phyloP scores from a whole-genome alignment of 2,113 vertebrate genomes.

The Gymnorhina tibicen region DNA sequence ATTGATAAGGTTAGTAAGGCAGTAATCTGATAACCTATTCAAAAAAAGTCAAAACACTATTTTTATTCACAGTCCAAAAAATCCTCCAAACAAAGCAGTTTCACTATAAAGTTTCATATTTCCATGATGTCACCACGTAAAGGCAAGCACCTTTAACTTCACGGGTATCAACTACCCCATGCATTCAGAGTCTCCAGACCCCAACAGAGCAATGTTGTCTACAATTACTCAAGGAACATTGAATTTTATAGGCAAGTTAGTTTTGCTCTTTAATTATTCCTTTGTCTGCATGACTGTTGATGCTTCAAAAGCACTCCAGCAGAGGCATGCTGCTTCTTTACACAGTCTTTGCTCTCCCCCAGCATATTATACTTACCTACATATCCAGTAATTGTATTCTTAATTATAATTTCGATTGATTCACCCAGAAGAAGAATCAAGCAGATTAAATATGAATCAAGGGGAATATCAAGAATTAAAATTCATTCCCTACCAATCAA shows the following conservation, averaged over 20 bases:
- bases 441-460: background rate
- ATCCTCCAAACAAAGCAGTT: background rate
- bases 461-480: background rate
- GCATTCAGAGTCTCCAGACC: background rate
- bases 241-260: background rate
- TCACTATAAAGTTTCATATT: background rate
- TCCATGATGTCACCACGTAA: background rate
- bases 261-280: background rate
- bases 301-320: background rate
- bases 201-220: fast-evolving
- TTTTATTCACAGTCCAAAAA: background rate
- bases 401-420: background rate
- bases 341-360: background rate
- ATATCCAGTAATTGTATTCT: background rate
- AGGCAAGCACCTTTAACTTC: background rate
- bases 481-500: background rate
- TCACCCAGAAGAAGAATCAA: background rate
- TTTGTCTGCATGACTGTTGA: background rate
- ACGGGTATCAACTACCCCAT: background rate
- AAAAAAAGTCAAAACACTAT: background rate
- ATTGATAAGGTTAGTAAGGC: background rate
- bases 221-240: background rate
- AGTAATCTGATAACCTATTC: background rate
- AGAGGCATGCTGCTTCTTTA: background rate
- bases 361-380: background rate